These are phyloP conservation scores for Drosophila sordidula DNA, from an alignment of 2,888 invertebrate genomes.

Conservation along the genomic window DNA sequence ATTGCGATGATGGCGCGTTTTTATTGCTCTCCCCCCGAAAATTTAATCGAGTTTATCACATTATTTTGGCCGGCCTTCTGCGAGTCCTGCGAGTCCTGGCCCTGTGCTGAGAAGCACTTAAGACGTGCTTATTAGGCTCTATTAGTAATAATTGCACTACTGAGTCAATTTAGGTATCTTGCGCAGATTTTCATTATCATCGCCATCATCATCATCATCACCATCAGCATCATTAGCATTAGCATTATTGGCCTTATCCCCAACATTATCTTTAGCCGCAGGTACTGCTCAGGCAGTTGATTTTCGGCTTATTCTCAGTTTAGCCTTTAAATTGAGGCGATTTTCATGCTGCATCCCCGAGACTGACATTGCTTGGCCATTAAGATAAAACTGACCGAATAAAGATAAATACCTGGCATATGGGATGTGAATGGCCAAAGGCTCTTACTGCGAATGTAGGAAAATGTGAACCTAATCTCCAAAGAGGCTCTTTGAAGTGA, in stretches of 20 bases:
- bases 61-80: conserved; percentile 55
- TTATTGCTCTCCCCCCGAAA: conserved; percentile 56
- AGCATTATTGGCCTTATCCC: conserved; percentile 32
- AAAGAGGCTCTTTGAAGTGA: neutral
- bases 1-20: conserved; percentile 75
- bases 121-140: conserved; percentile 74
- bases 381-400: conserved; percentile 23
- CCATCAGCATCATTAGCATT: conserved; percentile 5
- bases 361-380: conserved; percentile 8
- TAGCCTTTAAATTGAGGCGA: conserved; percentile 19
- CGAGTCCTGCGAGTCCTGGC: conserved; percentile 10
- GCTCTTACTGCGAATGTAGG: neutral
- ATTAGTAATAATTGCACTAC: conserved; percentile 76
- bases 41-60: conserved; percentile 75
- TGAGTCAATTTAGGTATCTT: conserved; percentile 71
- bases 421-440: neutral
- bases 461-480: neutral
- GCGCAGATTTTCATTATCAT: conserved; percentile 45
- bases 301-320: conserved; percentile 20
- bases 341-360: conserved; percentile 2
- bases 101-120: conserved; percentile 52
- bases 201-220: conserved; percentile 13
- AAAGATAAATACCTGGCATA: conserved; percentile 3
- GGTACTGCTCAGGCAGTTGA: conserved; percentile 28
- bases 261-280: conserved; percentile 20